Base-by-base conservation (phyloP, 92 coral and sea anemone species). In the Bergia puertoricense region DNA sequence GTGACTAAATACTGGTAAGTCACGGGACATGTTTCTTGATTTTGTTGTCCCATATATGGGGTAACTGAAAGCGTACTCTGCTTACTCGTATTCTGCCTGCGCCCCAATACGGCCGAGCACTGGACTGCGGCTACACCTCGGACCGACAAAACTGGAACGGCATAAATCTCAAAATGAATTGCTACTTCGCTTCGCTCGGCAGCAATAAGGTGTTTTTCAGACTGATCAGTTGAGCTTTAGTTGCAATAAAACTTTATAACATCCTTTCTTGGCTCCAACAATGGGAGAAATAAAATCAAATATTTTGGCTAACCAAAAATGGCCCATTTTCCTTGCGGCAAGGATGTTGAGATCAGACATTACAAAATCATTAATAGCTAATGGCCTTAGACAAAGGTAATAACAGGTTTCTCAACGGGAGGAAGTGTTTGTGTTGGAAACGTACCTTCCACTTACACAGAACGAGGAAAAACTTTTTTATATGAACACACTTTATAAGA, bases 191-290 rank as follows among this genome's bases (percentile, higher is more conserved):
- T 62, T 62, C 68, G 68, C 68, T 62, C 68, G 68, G 68, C 68
- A 62, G 68, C 68, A 66, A 66, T 66, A 66, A 66, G n/a, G 72
- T 66, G 72, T 66, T 66, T 66, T 15, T 8, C 72, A 66, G 72
- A 66, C 30, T 66, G 72, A 66, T 66, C 72, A 16, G 0, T 66
- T 11, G n/a, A 15, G 30, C 72, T 66, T 16, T 66, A 66, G 13
- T 11, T 66, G 72, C 30, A 66, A 56, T 56, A 46, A 46, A 46
- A 30, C 30, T 30, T 30, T 30, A 30, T 30, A 30, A 46, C 51
- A 46, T 46, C 51, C 6, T 8, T 46, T 46, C 51, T 46, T 46
- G 51, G 51, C 51, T 46, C 51, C 7, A 46, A 46, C 51, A 46
- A 46, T 8, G 8, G 51, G 8, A 0, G 51, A 4, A 46, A 46